Base-by-base conservation (phyloP, 2,113 vertebrate genomes). In the Atherinomorus stipes region DNA sequence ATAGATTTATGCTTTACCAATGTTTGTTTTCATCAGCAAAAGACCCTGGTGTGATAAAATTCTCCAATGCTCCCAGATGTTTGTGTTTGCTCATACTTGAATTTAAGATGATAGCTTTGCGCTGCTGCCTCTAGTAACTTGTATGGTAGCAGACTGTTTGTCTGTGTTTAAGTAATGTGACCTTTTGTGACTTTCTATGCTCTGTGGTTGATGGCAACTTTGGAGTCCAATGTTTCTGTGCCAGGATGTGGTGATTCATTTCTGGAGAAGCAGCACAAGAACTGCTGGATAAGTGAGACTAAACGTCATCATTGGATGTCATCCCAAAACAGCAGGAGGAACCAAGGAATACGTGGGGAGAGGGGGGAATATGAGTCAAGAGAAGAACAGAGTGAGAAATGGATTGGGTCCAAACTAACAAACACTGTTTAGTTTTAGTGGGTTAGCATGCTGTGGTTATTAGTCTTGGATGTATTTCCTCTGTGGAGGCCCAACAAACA, bases 401-500 rank as follows among this genome's bases (percentile, higher is more conserved):
- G 26, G 31, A 64, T 45, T 4, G 8, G 42, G 2, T 71, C 47
- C 58, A 83, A 74, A 80, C 53, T 52, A 81, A 65, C 47, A 74
- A 71, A 78, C 22, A 57, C 7, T 28, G 62, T 70, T 74, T 56
- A 13, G 52, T 42, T 78, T 56, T 22, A 65, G 26, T 10, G 28
- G 37, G 37, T 60, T 69, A 59, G 50, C 34, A 21, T 38, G 22
- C 2, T 47, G 52, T 18, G 38, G 59, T 60, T 68, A 64, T 84
- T 80, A 64, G 31, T 79, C 8, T 76, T 78, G 52, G 60, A 64
- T 45, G 67, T 25, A 57, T 67, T 67, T 69, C 34, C 69, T 22
- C 25, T 34, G 15, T 65, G 65, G 54, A 74, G 57, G 18, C 26
- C 56, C 34, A 71, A 69, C 51, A 83, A 86, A 78, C 73, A 86